Conservation (phyloP, 2,113 vertebrate species). For the Bufo gargarizans region DNA sequence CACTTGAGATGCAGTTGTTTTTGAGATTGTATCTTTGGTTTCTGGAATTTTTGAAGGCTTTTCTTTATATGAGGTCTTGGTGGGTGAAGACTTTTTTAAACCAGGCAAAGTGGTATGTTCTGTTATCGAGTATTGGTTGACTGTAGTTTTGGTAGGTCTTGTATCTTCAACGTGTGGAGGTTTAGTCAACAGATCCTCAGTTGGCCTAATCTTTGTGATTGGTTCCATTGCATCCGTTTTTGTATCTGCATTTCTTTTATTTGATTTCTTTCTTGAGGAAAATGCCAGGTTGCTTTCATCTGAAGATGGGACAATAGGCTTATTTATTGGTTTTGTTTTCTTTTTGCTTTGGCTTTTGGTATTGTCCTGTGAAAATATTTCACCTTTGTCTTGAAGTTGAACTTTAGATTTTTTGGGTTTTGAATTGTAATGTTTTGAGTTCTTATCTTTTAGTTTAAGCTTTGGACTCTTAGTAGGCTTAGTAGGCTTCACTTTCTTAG, state of each 20-base stretch:
- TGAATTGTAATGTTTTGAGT: background rate
- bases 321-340: background rate
- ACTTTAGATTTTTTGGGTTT: background rate
- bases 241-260: background rate
- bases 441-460: background rate
- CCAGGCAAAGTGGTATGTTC: background rate
- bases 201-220: background rate
- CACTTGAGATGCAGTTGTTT: background rate
- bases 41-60: background rate
- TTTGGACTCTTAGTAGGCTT: background rate
- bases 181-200: background rate
- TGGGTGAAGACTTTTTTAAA: background rate
- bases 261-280: background rate
- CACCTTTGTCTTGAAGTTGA: background rate
- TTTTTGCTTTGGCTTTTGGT: constrained; percentile 6
- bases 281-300: constrained; percentile 7
- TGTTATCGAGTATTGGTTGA: background rate
- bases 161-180: background rate
- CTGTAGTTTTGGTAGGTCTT: background rate
- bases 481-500: background rate
- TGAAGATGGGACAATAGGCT: background rate
- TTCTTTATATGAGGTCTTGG: background rate
- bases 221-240: background rate
- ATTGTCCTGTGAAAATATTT: background rate
- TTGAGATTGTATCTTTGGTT: background rate